These are phyloP conservation scores for Osmoderma eremita DNA, from an alignment of 2,888 invertebrate species.

Conservation along the genomic window DNA sequence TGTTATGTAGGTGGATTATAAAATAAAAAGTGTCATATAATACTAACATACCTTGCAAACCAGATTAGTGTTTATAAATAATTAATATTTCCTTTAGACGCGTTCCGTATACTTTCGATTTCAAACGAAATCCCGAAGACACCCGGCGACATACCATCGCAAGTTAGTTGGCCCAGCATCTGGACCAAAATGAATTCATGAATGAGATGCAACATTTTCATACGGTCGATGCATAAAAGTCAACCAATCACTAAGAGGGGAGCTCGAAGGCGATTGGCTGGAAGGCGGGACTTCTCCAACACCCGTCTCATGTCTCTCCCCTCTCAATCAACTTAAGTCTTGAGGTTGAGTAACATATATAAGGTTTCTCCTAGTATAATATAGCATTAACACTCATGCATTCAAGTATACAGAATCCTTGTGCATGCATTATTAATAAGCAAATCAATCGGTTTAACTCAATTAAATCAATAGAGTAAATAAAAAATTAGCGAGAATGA, in stretches of 20 bases:
- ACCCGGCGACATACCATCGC: not conserved
- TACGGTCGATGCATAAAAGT: conserved; percentile 44
- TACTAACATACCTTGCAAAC: no score
- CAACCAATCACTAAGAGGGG: conserved; percentile 47
- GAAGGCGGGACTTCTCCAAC: conserved; percentile 42
- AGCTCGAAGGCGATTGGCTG: conserved; percentile 44
- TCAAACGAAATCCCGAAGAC: not conserved
- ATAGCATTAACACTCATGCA: conserved; percentile 54
- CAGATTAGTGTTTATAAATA: no score
- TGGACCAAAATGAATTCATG: conserved; percentile 47
- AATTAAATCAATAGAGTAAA: no score
- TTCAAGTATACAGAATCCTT: conserved; percentile 45
- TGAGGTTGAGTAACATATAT: conserved; percentile 53
- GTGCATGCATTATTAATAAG: conserved; percentile 32
- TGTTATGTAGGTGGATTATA: no score
- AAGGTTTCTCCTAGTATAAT: conserved; percentile 52
- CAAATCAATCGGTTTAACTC: not conserved
- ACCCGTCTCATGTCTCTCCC: conserved; percentile 49
- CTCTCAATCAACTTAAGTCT: conserved; percentile 50
- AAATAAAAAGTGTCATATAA: no score
- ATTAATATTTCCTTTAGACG: no score
- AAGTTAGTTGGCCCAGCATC: conserved; percentile 43
- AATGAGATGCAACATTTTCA: conserved; percentile 49
- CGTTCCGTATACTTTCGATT: conserved; percentile 25
- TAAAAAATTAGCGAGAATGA: conserved; percentile 56